A percentile compares a stretch with the other conserved stretches of the same genome.
These are phyloP conservation scores for Sarcoramphus papa DNA, from an alignment of 2,797 vertebrate species.

Conservation along the genomic window DNA sequence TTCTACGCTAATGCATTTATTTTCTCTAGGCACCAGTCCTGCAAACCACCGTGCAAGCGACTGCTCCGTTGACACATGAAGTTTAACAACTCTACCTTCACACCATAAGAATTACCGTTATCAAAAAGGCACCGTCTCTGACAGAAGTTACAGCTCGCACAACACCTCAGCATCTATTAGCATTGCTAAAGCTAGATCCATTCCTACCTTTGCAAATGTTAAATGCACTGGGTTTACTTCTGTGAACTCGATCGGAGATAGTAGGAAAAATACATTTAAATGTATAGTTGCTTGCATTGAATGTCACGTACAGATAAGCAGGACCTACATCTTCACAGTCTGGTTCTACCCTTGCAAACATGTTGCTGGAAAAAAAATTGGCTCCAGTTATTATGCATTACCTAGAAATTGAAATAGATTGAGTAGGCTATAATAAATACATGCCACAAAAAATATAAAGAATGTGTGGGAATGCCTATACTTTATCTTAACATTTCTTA, in stretches of 20 bases:
- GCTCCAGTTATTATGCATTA: background rate
- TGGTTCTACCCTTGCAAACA: background rate
- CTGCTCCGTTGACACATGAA: background rate
- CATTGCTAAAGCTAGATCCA: background rate
- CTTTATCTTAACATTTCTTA: slow-evolving; percentile 36
- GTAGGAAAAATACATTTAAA: background rate
- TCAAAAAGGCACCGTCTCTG: background rate
- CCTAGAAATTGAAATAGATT: slow-evolving; percentile 22
- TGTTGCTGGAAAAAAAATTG: background rate
- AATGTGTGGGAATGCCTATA: slow-evolving; percentile 42
- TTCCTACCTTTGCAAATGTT: background rate
- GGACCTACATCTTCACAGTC: background rate
- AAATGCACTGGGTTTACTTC: background rate
- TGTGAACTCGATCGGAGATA: background rate
- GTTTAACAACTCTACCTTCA: background rate
- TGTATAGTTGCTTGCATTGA: background rate
- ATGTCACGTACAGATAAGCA: background rate
- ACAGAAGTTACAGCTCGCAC: background rate
- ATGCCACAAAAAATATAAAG: slow-evolving; percentile 14
- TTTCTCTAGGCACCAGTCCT: background rate
- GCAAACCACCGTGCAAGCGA: background rate
- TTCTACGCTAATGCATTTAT: background rate
- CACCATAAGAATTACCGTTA: background rate
- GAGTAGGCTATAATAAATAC: background rate
- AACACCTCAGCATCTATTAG: background rate